Conservation (phyloP, 2,888 invertebrate species). For the Drosophila colorata region DNA sequence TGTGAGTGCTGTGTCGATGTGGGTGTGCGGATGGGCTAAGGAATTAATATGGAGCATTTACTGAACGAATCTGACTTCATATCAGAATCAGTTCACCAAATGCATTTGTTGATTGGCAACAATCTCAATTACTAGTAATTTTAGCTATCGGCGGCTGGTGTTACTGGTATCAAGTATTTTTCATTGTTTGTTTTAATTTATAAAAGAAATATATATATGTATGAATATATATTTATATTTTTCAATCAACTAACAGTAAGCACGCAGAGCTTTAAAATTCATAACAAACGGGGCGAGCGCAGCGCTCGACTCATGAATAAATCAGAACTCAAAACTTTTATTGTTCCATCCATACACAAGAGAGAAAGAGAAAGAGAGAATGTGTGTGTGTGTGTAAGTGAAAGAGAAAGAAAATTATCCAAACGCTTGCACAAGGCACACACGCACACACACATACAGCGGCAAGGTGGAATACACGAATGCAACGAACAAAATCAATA, state of each 20-base stretch:
- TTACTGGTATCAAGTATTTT: constrained; percentile 22
- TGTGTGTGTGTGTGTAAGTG: constrained; percentile 1
- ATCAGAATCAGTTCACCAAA: constrained; percentile 14
- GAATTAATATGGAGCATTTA: neutral
- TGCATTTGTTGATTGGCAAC: constrained; percentile 41
- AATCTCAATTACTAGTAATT: constrained; percentile 28
- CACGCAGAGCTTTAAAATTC: constrained; percentile 60
- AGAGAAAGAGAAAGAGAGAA: constrained; percentile 1
- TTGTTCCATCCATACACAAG: constrained; percentile 68
- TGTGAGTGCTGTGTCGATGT: constrained; percentile 1
- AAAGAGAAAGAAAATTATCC: constrained; percentile 62
- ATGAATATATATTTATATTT: constrained; percentile 28
- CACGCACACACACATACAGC: constrained; percentile 47
- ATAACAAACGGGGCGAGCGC: constrained; percentile 46
- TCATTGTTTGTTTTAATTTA: constrained; percentile 31
- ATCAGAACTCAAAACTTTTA: constrained; percentile 61
- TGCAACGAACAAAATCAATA: constrained; percentile 72
- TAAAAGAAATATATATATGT: constrained; percentile 13
- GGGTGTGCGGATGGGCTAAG: constrained; percentile 15
- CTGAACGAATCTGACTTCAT: constrained; percentile 7
- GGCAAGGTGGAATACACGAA: constrained; percentile 54
- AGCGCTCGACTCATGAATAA: constrained; percentile 61
- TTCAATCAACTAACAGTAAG: constrained; percentile 58
- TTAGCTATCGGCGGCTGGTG: constrained; percentile 12
- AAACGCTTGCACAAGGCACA: constrained; percentile 70